Base-by-base conservation (phyloP, 2,113 vertebrate species). In the Erythrocercus mccallii region DNA sequence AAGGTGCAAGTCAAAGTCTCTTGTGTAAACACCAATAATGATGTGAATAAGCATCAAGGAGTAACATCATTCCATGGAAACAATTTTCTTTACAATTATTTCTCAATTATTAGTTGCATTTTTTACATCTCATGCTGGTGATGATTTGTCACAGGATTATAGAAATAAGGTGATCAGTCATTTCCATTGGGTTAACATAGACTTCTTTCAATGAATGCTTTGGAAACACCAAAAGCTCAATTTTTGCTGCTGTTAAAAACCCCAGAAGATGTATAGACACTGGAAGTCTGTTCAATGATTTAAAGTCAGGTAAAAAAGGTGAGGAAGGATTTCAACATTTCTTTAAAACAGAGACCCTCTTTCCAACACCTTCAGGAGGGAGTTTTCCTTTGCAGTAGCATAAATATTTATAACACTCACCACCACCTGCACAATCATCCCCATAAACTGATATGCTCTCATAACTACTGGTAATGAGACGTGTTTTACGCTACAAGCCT, bases 391-490 rank as follows among this genome's bases (percentile, higher is more conserved):
- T 84, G 88, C 95, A 96, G 94, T 76, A 96, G 95, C 94, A 78
- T 97, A 97, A 97, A 97, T 96, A 97, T 97, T 97, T 97, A 72
- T 92, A 94, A 90, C 94, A 79, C 53, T 95, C 86, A 38, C 80
- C 88, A 86, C 92, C 94, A 96, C 94, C 96, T 97, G 94, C 95
- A 96, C 93, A 94, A 95, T 95, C 94, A 88, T 93, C 76, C 94
- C 88, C 82, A 97, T 96, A 97, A 97, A 97, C 94, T 95, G 94
- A 97, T 96, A 96, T 61, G 82, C 80, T 96, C 93, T 92, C 93
- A 93, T 92, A 96, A 88, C 88, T 88, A 8, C 79, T 81, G 79
- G 92, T 86, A 96, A 92, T 94, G 95, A 94, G 94, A 96, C 0
- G 9, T 92, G 88, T 64, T 94, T 94, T 86, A 95, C 8, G 1